Evolutionary conservation across 2,888 invertebrate species (phyloP).

Genomic region (Thecophora atra): DNA sequence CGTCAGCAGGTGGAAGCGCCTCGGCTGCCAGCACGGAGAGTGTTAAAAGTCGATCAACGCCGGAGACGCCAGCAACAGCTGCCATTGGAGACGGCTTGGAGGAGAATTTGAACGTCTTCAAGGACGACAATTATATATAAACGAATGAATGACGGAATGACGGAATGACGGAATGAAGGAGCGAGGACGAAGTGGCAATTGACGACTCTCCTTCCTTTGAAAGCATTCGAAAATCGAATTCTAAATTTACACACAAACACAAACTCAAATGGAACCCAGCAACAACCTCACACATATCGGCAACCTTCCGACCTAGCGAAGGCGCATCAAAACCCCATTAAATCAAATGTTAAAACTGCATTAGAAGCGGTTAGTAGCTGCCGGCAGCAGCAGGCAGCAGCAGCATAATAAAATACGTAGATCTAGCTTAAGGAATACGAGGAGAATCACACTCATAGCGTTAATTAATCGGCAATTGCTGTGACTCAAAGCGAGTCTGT

Average conservation of each 20-base stretch:
- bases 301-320: background rate
- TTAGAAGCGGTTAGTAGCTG: background rate
- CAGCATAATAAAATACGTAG: background rate
- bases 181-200: too few species aligned
- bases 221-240: too few species aligned
- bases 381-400: background rate
- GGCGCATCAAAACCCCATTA: background rate
- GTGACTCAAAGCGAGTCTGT: background rate
- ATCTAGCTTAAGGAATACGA: background rate
- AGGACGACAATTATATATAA: slow-evolving; percentile 51
- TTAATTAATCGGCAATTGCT: background rate
- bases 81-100: slow-evolving; percentile 30
- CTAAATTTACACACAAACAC: too few species aligned
- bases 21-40: background rate
- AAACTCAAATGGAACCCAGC: too few species aligned
- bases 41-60: background rate
- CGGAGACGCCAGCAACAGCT: background rate
- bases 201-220: too few species aligned
- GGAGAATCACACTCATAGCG: background rate
- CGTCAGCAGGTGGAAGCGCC: background rate
- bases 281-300: too few species aligned
- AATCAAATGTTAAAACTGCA: too few species aligned
- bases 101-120: slow-evolving; percentile 48
- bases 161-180: too few species aligned
- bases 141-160: too few species aligned